Conservation (phyloP, 2,113 vertebrate species). For the Malurus elegans region DNA sequence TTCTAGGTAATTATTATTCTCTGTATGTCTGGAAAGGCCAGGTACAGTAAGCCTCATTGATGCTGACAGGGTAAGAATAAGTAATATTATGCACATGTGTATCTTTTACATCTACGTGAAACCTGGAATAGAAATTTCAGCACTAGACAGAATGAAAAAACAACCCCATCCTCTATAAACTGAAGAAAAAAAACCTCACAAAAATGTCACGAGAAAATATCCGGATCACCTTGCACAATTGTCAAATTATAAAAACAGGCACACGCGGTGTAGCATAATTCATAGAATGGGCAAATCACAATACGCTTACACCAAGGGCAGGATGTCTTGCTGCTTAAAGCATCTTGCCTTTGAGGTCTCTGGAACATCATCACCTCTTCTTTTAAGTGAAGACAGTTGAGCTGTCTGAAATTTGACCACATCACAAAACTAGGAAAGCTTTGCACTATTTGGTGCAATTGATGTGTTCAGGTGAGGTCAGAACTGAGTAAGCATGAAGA, state of each 20-base stretch:
- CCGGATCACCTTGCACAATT: not conserved
- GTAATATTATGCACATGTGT: not conserved
- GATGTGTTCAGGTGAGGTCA: slow-evolving; percentile 53
- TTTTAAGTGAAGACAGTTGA: slow-evolving; percentile 11
- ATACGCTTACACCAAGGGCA: not conserved
- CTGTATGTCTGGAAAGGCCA: not conserved
- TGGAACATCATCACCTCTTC: not conserved
- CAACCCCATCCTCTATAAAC: not conserved
- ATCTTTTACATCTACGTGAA: not conserved
- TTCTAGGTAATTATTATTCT: not conserved
- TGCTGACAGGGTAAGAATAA: slow-evolving; percentile 10
- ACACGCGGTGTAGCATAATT: not conserved
- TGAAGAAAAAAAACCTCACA: not conserved
- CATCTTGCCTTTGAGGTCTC: not conserved
- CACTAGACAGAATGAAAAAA: not conserved
- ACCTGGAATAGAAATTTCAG: slow-evolving; percentile 5
- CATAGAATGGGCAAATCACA: not conserved
- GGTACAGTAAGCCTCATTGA: not conserved
- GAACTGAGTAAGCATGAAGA: slow-evolving; percentile 26
- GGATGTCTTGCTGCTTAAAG: not conserved
- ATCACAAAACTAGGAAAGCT: slow-evolving; percentile 41
- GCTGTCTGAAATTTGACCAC: slow-evolving; percentile 38
- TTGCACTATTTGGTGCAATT: not conserved
- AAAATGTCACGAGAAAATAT: not conserved
- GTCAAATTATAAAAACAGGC: slow-evolving; percentile 8